phyloP scores from a whole-genome alignment of 2,113 vertebrate species.

The Dasyprocta punctata region DNA sequence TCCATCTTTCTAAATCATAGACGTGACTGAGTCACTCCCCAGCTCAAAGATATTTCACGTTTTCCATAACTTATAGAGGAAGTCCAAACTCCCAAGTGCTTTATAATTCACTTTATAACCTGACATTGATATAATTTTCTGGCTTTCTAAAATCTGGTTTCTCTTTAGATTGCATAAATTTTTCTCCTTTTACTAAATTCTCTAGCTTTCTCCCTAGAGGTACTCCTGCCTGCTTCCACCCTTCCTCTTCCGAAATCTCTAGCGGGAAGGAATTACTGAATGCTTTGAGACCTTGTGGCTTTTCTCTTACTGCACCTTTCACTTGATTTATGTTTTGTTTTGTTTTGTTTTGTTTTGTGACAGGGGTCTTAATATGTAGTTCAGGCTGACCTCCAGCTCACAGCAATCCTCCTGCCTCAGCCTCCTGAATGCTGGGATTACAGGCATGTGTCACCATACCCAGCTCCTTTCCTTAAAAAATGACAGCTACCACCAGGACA shows the following conservation, averaged over 20 bases:
- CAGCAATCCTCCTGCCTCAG: too few species aligned
- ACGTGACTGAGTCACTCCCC: background rate
- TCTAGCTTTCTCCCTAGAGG: background rate
- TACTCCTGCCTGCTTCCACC: background rate
- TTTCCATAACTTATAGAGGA: background rate
- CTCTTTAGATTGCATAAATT: too few species aligned
- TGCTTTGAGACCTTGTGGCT: background rate
- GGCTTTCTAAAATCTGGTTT: background rate
- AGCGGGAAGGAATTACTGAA: background rate
- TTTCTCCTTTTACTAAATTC: too few species aligned
- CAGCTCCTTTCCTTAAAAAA: background rate
- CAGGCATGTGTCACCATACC: too few species aligned
- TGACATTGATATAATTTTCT: background rate
- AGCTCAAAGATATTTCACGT: background rate
- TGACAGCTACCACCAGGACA: background rate
- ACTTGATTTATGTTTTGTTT: background rate
- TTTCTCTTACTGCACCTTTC: background rate
- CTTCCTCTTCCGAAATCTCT: background rate
- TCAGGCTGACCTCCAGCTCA: too few species aligned
- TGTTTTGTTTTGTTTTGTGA: too few species aligned
- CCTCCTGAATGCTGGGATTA: too few species aligned
- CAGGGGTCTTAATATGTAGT: too few species aligned
- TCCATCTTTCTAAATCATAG: background rate
- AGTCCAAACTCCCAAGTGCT: background rate
- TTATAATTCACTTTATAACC: background rate